These are phyloP conservation scores for Panthera tigris DNA, from an alignment of 2,113 vertebrate species.

Conservation along the genomic window DNA sequence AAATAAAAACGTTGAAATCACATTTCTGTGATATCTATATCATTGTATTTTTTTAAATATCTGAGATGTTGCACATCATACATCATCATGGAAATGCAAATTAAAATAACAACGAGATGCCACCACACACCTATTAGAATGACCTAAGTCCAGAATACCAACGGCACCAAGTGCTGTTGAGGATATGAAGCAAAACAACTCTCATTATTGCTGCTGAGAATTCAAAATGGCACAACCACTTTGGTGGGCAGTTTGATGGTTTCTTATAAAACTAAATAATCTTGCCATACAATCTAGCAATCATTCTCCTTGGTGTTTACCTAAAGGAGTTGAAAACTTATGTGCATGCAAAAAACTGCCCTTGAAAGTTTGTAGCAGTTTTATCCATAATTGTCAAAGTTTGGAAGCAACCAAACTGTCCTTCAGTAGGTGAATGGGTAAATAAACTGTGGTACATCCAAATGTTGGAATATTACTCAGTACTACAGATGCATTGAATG, in stretches of 20 bases:
- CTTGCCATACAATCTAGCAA: not conserved
- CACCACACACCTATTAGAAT: not conserved
- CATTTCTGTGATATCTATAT: not conserved
- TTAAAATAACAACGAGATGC: not conserved
- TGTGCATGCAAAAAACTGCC: not conserved
- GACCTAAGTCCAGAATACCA: not conserved
- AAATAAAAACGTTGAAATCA: not conserved
- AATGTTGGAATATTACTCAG: not conserved
- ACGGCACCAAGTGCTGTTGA: not conserved
- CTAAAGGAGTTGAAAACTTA: not conserved
- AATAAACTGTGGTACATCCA: not conserved
- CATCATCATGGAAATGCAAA: not conserved
- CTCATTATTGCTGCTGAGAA: not conserved
- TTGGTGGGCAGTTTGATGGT: not conserved
- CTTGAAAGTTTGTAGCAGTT: not conserved
- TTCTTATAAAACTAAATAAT: not conserved
- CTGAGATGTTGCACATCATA: not conserved
- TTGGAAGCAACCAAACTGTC: not conserved
- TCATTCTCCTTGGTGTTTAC: not conserved
- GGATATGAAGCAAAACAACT: not conserved
- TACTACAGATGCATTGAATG: not conserved
- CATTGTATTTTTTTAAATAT: not conserved
- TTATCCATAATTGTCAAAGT: not conserved
- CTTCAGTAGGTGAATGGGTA: not conserved
- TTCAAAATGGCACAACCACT: not conserved